Evolutionary conservation across 1,140 invertebrate genomes (phyloP).

Genomic region (Calephelis nemesis): DNA sequence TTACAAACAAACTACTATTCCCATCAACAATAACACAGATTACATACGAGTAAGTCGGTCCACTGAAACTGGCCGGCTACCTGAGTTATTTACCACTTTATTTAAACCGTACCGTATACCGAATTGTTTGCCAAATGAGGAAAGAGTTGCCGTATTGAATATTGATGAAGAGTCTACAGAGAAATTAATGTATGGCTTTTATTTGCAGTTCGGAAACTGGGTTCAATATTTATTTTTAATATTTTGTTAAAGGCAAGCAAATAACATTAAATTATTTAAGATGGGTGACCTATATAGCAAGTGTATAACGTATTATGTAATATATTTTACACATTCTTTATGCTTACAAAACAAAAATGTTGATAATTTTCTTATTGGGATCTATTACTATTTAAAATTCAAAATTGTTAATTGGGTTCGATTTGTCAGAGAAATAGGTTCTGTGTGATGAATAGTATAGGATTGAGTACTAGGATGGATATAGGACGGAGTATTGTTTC

Average conservation of each 20-base stretch:
- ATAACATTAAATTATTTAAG: too few relatives aligned
- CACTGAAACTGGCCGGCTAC: background rate
- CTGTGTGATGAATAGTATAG: too few relatives aligned
- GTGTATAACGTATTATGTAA: too few relatives aligned
- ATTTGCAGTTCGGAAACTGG: background rate
- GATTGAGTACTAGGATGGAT: too few relatives aligned
- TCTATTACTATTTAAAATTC: too few relatives aligned
- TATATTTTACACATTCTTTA: too few relatives aligned
- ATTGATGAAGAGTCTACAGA: constrained; percentile 10
- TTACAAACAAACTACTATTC: background rate
- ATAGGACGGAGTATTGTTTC: too few relatives aligned
- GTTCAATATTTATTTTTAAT: constrained; percentile 2
- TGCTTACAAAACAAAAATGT: too few relatives aligned
- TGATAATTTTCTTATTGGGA: too few relatives aligned
- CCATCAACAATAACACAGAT: constrained; percentile 3
- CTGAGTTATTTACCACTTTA: constrained; percentile 5
- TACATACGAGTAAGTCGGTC: background rate
- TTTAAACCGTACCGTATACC: constrained; percentile 8
- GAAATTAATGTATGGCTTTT: constrained; percentile 11
- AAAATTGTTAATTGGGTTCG: too few relatives aligned
- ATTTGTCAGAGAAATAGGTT: too few relatives aligned
- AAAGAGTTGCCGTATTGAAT: constrained; percentile 13
- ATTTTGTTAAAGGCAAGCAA: background rate
- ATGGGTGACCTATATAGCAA: too few relatives aligned
- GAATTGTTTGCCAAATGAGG: constrained; percentile 13